phyloP scores from a whole-genome alignment of 2,113 vertebrate genomes.

The Mormoops blainvillei region DNA sequence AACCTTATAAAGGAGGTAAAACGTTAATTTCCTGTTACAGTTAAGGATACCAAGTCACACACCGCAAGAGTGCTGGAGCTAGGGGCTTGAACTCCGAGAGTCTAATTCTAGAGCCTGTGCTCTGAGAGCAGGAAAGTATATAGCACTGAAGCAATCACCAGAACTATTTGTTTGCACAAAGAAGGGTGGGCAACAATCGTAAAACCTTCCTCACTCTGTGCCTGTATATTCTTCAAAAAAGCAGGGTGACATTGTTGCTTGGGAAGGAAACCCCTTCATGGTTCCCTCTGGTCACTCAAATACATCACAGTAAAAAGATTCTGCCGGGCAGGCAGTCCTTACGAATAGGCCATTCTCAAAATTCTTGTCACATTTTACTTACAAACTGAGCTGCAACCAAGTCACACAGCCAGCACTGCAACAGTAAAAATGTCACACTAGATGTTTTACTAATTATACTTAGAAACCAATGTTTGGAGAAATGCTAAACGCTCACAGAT shows the following conservation, averaged over 20 bases:
- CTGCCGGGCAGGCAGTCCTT: not conserved
- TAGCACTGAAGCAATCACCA: not conserved
- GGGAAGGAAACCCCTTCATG: not conserved
- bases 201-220: not conserved
- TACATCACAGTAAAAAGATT: not conserved
- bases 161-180: not conserved
- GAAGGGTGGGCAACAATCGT: not conserved
- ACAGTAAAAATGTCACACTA: fast-evolving
- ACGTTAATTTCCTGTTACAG: not conserved
- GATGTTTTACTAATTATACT: not conserved
- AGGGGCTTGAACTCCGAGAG: not conserved
- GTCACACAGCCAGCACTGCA: not conserved
- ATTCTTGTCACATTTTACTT: conserved; percentile 47
- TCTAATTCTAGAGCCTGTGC: not conserved
- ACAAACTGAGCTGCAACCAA: conserved; percentile 53
- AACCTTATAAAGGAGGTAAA: not conserved
- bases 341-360: not conserved
- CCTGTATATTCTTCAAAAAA: not conserved
- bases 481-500: not conserved
- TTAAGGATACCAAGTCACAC: not conserved
- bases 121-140: not conserved
- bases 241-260: not conserved
- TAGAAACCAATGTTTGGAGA: not conserved
- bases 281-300: not conserved
- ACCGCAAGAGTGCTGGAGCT: not conserved